Base-by-base conservation (phyloP, 2,113 vertebrate species). In the Leucosticte australis region DNA sequence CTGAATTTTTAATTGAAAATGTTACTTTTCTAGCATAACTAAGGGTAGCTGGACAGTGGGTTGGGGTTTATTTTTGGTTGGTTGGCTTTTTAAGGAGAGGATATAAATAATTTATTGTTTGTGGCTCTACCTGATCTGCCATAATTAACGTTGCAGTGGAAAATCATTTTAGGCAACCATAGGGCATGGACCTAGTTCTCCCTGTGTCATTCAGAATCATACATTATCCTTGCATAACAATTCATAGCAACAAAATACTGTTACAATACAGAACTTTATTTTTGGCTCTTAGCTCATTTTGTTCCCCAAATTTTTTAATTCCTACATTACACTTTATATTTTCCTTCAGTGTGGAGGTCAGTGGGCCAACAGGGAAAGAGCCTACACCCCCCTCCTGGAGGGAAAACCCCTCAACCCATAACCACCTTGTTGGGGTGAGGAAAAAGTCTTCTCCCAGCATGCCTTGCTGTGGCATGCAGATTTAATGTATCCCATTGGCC, bases 1-100 rank as follows among this genome's bases (percentile, higher is more conserved):
- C 60, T 82, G 35, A 92, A 47, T 75, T 52, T 80, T 86, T 81
- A 15, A 42, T 13, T 88, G 68, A 50, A 94, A 92, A 80, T 53
- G 7, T 67, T 44, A 55, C 22, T 59, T 86, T 88, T 50, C 57
- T 86, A 81, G 39, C 46, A 65, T 16, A 80, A 70, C 20, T 57
- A 83, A 73, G 28, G 12, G 21, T n/a, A 90, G 24, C 10, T 69
- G 26, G 46, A 68, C 27, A 44, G 28, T 18, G 10, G 10, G 5
- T 67, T 91, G 42, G 9, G 0, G 0, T 27, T 24, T 62, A 0
- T 27, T 26, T 27, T 86, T 70, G 3, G 0, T 78, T 31, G 6
- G 1, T 53, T 56, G 24, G 1, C 18, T 52, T 83, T 87, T 89
- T 65, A 62, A 80, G 46, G 31, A 42, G 2, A 83, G 1, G 3